phyloP scores from a whole-genome alignment of 2,888 invertebrate genomes.

The Patella pellucida region DNA sequence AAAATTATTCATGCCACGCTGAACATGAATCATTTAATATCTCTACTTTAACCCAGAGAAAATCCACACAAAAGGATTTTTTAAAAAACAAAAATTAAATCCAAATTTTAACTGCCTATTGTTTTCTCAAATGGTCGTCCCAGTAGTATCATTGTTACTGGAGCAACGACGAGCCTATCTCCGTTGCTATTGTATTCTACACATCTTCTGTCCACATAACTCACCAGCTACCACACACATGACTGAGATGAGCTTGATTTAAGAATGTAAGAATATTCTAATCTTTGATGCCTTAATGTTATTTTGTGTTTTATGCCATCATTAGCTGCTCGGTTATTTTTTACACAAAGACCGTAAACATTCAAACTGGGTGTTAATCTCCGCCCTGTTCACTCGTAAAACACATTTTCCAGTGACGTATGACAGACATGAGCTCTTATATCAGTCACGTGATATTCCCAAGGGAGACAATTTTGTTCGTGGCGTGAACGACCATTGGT shows the following conservation, averaged over 20 bases:
- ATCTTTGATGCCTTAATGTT: background rate
- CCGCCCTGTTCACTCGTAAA: conserved; percentile 9
- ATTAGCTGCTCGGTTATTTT: background rate
- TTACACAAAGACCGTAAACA: conserved; percentile 2
- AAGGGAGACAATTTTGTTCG: background rate
- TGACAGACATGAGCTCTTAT: background rate
- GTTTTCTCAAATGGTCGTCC: background rate
- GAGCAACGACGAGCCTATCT: background rate
- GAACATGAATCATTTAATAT: background rate
- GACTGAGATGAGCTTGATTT: background rate
- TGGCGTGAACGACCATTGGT: no score
- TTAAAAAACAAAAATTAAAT: background rate
- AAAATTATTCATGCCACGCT: no score
- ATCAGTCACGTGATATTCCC: background rate
- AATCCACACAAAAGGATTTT: no score
- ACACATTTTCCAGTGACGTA: conserved; percentile 6
- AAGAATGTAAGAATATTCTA: background rate
- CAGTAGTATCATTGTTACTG: background rate
- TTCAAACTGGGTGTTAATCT: background rate
- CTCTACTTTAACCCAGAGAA: no score
- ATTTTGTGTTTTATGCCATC: background rate
- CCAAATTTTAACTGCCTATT: background rate
- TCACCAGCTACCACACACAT: no score
- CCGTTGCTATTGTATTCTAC: no score
- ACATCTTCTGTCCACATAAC: no score